A percentile compares a stretch with the other conserved stretches of the same genome.
Evolutionary conservation across 2,113 vertebrate genomes (phyloP).

Genomic region (Campylorhamphus procurvoides): DNA sequence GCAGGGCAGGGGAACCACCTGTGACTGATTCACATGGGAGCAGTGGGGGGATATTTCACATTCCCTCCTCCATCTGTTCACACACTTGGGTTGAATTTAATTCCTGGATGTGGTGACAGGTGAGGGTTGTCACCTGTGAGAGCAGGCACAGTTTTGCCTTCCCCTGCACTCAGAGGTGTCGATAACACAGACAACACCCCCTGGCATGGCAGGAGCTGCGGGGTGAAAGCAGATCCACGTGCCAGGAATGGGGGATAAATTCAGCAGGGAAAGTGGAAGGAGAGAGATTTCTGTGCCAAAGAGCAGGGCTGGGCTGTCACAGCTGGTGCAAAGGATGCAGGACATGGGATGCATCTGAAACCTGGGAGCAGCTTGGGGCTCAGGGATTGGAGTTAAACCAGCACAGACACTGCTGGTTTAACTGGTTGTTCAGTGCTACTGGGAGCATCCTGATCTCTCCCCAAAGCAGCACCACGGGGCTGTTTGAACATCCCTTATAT

Average conservation of each 20-base stretch:
- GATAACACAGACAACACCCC: neutral
- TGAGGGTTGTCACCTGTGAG: neutral
- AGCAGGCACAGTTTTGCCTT: neutral
- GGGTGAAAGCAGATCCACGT: neutral
- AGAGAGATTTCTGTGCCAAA: neutral
- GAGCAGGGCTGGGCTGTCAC: neutral
- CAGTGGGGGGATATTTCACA: accelerated
- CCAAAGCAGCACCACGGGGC: neutral
- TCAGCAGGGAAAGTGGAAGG: neutral
- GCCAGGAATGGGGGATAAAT: neutral
- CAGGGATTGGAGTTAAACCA: neutral
- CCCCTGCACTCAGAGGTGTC: neutral
- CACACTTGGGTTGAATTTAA: neutral
- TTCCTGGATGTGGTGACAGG: neutral
- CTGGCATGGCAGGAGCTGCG: neutral
- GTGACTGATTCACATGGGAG: neutral
- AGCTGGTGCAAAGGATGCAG: neutral
- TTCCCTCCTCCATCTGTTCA: neutral
- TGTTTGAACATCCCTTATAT: neutral
- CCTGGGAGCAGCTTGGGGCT: neutral
- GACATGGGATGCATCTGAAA: accelerated
- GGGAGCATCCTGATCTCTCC: neutral
- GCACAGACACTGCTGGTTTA: neutral
- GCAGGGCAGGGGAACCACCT: neutral
- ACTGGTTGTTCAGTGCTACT: neutral